Evolutionary conservation across 2,113 vertebrate species (phyloP), one percentile per base, ranked within the genome.

Genomic region (Alosa alosa): DNA sequence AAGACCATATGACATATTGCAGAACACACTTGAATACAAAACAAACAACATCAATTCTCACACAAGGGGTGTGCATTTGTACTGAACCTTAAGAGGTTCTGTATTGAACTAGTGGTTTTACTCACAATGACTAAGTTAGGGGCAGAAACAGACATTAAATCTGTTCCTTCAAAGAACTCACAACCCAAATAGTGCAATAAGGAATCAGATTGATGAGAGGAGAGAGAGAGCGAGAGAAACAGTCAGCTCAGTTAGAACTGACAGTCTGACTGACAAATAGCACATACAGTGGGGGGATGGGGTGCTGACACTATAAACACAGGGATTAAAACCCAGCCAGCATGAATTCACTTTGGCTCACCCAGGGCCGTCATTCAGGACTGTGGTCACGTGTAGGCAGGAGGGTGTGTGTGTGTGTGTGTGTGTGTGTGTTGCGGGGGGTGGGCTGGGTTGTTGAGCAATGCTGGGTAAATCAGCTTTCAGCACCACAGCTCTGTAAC

Each of bases 401-500:
- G 68, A 31, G 31, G 31, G 31, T 31, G 31, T 31, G 31, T 31
- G 31, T 50, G 49, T n/a, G n/a, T n/a, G 49, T n/a, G n/a, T n/a
- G n/a, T n/a, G n/a, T 50, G 49, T 50, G 49, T 15, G 64, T 49
- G 60, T 49, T 39, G 89, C 84, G 84, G 84, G 25, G 13, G 25
- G 72, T 13, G 68, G n/a, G 9, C 9, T 10, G 72, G 9, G 10
- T 0, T 36, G 25, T 11, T 15, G 13, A 78, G 15, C 72, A 36
- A 13, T 18, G 72, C 31, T 17, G 72, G 15, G 15, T 39, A 88
- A 91, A 93, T 93, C 92, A 87, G 89, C 90, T 94, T 92, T 91
- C 86, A 86, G 78, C 55, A 85, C 15, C 89, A 87, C 86, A 93
- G 90, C 93, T n/a, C 84, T 91, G 88, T 90, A 92, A 90, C 87